phyloP scores from a whole-genome alignment of 2,113 vertebrate species.

The Benitochromis conjunctus region DNA sequence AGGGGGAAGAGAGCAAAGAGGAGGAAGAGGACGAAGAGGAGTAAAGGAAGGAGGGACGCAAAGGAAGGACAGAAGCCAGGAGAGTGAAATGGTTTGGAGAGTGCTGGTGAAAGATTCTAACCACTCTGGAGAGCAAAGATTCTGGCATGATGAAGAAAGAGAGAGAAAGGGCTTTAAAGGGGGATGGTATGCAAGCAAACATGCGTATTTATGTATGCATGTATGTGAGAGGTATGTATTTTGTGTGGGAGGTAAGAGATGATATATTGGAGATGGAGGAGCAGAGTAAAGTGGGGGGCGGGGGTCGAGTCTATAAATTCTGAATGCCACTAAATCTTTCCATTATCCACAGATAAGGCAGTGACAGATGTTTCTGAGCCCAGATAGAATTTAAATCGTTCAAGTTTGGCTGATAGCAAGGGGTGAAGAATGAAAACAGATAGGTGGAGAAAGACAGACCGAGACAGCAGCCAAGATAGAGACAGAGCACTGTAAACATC shows the following conservation, averaged over 20 bases:
- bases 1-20: conserved; percentile 4
- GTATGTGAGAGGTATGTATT: not conserved
- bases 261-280: conserved; percentile 14
- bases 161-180: not conserved
- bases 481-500: conserved; percentile 20
- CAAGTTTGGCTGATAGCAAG: conserved; percentile 21
- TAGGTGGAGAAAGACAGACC: conserved; percentile 12
- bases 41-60: not conserved
- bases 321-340: conserved; percentile 49
- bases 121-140: not conserved
- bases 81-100: not conserved
- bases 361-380: conserved; percentile 45
- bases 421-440: conserved; percentile 25
- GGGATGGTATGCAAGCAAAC: conserved; percentile 2
- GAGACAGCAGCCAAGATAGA: not conserved
- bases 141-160: not conserved
- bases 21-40: conserved; percentile 5
- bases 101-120: not conserved
- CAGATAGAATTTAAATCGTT: conserved; percentile 41
- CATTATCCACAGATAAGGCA: conserved; percentile 51
- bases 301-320: conserved; percentile 13
- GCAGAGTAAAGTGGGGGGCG: not conserved
- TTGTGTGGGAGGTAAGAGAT: conserved; percentile 25
- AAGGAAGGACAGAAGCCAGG: not conserved
- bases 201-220: not conserved